Conservation (phyloP, 2,888 invertebrate species). For the Oscheius sp. region DNA sequence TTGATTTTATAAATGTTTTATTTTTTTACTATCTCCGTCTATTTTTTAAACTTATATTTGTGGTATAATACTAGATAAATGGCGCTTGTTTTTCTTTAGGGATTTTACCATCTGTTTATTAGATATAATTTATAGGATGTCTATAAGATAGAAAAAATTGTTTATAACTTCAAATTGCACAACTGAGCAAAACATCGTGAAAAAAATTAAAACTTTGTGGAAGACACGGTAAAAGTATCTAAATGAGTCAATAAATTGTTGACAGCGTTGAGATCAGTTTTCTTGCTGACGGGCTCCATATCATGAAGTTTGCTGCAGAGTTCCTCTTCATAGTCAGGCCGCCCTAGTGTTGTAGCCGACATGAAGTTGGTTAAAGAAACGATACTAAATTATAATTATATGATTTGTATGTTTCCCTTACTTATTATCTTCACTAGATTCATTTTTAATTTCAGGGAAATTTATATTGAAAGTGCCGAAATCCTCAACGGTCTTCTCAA, state of each 20-base stretch:
- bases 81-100: too few species aligned
- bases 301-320: not conserved
- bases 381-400: not conserved
- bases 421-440: not conserved
- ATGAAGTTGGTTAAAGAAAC: not conserved
- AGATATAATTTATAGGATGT: too few species aligned
- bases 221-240: constrained; percentile 1
- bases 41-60: not conserved
- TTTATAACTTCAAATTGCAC: too few species aligned
- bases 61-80: too few species aligned
- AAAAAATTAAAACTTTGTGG: too few species aligned
- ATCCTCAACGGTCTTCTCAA: not conserved
- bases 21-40: not conserved
- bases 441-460: not conserved
- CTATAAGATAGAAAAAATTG: too few species aligned
- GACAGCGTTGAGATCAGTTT: not conserved
- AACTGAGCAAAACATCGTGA: too few species aligned
- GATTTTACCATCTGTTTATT: too few species aligned
- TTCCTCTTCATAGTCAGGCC: not conserved
- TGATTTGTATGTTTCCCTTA: not conserved
- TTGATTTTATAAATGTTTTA: too few species aligned
- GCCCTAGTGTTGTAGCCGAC: not conserved
- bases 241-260: not conserved
- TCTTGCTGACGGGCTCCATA: not conserved
- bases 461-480: not conserved